Base-by-base conservation (phyloP, 2,113 vertebrate species). In the Neoarius graeffei region DNA sequence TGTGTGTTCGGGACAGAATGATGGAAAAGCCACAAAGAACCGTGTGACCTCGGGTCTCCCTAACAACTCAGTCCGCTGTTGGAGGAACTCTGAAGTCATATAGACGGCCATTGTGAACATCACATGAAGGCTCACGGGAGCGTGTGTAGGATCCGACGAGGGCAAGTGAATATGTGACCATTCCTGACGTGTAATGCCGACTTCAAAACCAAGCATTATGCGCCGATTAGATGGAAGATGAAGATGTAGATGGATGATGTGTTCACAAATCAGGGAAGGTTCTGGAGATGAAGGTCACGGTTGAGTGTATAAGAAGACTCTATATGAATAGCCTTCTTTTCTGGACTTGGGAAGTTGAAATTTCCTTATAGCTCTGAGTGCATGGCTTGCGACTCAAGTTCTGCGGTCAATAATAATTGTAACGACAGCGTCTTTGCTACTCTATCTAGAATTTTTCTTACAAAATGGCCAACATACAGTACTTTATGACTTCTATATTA, bases 41-140 rank as follows among this genome's bases (percentile, higher is more conserved):
- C 83, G 69, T 85, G 89, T 91, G 90, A 89, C 87, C 77, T 85
- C 83, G 20, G n/a, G 83, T 89, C 86, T 90, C 89, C 89, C 84
- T 83, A 88, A 91, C 90, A 91, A 91, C 90, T 67, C 62, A 17
- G 64, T 59, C 64, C 27, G 25, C 71, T 66, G 64, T 81, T 30
- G 56, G 83, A 90, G 74, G 83, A 90, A 90, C 87, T 91, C 86
- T 9, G 15, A n/a, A 69, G 76, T 80, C 71, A 81, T n/a, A 89
- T 67, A 90, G 86, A 86, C 85, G 25, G 9, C 62, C 85, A 90
- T 90, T 91, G 90, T 91, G 57, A 64, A 3, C 30, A 1, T 66
- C 81, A 52, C 60, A 57, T 3, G 57, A 30, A 30, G 42, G 35
- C 67, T 69, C 60, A 81, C 13, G 54, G 23, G 79, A 81, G 14